Percentiles rank a stretch among this genome's conserved stretches.
Evolutionary conservation across 1,140 invertebrate species (phyloP).

Genomic region (Lepidotrigona ventralis): DNA sequence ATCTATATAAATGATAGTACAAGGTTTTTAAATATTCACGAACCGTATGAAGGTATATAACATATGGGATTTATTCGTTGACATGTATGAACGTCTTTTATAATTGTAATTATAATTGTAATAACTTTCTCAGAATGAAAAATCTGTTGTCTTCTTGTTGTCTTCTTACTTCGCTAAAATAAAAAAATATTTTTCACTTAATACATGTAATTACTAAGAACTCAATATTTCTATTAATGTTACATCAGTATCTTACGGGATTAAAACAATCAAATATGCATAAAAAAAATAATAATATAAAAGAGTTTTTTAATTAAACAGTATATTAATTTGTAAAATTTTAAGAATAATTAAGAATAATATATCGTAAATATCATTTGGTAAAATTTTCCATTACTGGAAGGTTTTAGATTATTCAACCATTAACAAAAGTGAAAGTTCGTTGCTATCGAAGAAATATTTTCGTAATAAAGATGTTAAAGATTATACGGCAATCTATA

Average conservation of each 20-base stretch:
- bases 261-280: background rate
- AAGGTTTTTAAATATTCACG: background rate
- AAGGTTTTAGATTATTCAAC: slow-evolving; percentile 21
- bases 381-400: background rate
- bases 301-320: too few species aligned
- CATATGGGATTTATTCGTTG: slow-evolving; percentile 35
- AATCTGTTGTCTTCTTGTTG: background rate
- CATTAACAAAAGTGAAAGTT: slow-evolving; percentile 47
- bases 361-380: background rate
- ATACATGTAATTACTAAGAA: background rate
- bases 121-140: background rate
- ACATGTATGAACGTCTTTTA: background rate
- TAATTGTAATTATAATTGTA: background rate
- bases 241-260: background rate
- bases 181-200: background rate
- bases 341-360: background rate
- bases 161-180: background rate
- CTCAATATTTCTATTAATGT: too few species aligned
- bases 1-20: background rate
- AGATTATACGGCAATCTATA: background rate
- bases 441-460: slow-evolving; percentile 7
- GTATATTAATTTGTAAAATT: background rate
- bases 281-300: background rate
- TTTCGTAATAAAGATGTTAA: slow-evolving; percentile 19
- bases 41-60: slow-evolving; percentile 1